Evolutionary conservation across 2,797 vertebrate species (phyloP).

Genomic region (Catharus ustulatus): DNA sequence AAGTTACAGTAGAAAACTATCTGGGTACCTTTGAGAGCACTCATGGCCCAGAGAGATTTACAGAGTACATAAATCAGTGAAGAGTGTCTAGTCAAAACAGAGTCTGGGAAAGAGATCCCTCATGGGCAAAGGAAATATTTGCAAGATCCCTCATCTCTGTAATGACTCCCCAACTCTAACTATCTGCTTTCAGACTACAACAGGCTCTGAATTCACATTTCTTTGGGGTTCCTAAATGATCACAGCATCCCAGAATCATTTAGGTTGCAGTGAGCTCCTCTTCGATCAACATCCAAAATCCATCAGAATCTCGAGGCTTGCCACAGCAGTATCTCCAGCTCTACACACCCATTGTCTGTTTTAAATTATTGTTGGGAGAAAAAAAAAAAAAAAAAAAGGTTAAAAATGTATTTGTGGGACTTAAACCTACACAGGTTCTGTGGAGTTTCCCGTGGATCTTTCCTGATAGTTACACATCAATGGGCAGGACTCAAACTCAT

Average conservation of each 20-base stretch:
- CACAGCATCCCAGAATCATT: not conserved
- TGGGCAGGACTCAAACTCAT: not conserved
- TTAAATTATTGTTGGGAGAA: fast-evolving
- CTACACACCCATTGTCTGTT: fast-evolving
- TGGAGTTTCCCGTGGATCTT: not conserved
- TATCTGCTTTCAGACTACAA: not conserved
- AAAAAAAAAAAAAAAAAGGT: fast-evolving
- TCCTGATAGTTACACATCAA: not conserved
- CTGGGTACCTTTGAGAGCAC: not conserved
- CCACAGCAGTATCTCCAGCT: fast-evolving
- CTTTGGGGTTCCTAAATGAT: not conserved
- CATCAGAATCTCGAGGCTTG: not conserved
- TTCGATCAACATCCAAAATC: not conserved
- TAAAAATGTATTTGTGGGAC: not conserved
- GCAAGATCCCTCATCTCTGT: not conserved
- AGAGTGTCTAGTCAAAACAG: not conserved
- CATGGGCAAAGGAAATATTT: not conserved
- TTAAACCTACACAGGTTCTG: not conserved
- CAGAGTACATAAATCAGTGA: not conserved
- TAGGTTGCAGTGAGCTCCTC: not conserved
- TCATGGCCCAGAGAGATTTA: not conserved
- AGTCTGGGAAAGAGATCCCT: not conserved
- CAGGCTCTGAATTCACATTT: not conserved
- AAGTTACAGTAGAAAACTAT: not conserved
- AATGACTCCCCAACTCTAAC: not conserved